Base-by-base conservation (phyloP, 2,888 invertebrate genomes). In the Lampropteryx suffumata region DNA sequence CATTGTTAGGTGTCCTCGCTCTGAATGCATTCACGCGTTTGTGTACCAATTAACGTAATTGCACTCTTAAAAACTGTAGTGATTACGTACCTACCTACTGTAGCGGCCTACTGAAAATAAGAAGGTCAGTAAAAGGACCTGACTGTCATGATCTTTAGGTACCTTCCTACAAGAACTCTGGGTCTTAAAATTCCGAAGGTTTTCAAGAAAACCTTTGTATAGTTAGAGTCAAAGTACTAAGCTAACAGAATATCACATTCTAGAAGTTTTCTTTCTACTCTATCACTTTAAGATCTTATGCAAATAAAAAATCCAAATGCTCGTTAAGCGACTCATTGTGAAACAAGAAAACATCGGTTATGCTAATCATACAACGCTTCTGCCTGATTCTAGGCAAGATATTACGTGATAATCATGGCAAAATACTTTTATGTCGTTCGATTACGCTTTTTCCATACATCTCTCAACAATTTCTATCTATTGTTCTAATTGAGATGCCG, bases 391-490 rank as follows among this genome's bases (percentile, higher is more conserved):
- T 39, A 44, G 35, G 27, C 13, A 60, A 44, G 63, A 37, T 44
- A 59, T 73, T 68, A 76, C 68, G 61, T 54, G 60, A 57, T 62
- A 67, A 74, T 73, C 58, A 69, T 62, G 61, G 64, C 61, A 70
- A 72, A 69, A 72, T 69, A 72, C 69, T 64, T 63, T 66, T 61
- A 71, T 67, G 56, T 60, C 53, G 59, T 73, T 73, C 65, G 54
- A 64, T 48, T 27, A 65, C 67, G 62, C 61, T 82, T 82, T 79
- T 74, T 74, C 72, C 72, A 66, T 72, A 62, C 59, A 73, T 75
- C 80, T 82, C 76, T 62, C 77, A 77, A 77, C 72, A 84, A 78
- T 88, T 87, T 88, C 89, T 85, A 87, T 65, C 84, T 76, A 89
- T 89, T 89, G 89, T 89, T 84, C 76, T 79, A 74, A 73, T 69